Base-by-base conservation (phyloP, 2,797 vertebrate species). In the Scolopax rusticola region DNA sequence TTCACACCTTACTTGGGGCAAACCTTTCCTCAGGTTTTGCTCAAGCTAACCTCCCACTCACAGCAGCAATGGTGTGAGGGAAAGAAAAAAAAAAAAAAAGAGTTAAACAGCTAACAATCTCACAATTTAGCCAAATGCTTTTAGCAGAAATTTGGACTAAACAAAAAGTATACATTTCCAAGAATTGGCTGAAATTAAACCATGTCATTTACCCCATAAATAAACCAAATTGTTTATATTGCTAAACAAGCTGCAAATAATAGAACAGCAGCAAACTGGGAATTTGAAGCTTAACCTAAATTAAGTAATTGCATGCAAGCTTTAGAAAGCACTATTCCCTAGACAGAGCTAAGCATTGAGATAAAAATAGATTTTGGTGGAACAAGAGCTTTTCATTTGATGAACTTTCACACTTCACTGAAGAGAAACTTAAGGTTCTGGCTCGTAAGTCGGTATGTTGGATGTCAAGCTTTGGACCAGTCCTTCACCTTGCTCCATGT, bases 251-350 rank as follows among this genome's bases (percentile, higher is more conserved):
- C 84, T 10, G 6, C 88, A 92, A 95, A 95, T 95, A 96, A 97
- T 81, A 96, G 90, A 97, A 94, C 73, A 89, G 91, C 81, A 96
- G 88, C 75, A 94, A 95, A 92, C 47, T 87, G 89, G 95, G 92
- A 95, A 95, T 97, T 94, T 92, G 75, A 94, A 92, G 87, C 87
- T 96, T 94, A 95, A 90, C 82, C 90, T 94, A 96, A 95, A 97
- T 95, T 89, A 95, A 95, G 84, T 95, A 96, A 95, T 95, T 96
- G 86, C 93, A 92, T 84, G 73, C 81, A 84, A 89, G 89, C 89
- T 95, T 93, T 92, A 94, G 95, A 96, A 93, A 96, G 71, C 64
- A 38, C 86, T 56, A 87, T 87, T 92, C 93, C 93, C 90, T 81
- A 78, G 78, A 90, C 33, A 89, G 90, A 95, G 45, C 64, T 76